phyloP scores from a whole-genome alignment of 64 coral and sea anemone genomes.

The Acropora tenuis region DNA sequence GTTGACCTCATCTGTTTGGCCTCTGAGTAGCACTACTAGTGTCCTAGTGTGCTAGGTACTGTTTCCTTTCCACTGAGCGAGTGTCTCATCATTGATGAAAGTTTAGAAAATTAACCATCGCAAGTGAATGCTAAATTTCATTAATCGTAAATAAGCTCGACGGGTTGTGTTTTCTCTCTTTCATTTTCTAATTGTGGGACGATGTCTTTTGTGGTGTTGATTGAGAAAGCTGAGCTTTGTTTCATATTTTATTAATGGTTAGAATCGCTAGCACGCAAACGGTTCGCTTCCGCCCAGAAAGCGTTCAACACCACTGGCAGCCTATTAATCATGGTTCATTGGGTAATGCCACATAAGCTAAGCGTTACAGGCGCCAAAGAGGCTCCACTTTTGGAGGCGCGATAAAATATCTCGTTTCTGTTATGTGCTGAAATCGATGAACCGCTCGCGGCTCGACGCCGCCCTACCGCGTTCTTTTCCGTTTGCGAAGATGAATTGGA shows the following conservation, averaged over 20 bases:
- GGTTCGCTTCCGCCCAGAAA: not conserved
- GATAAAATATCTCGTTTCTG: conserved; percentile 41
- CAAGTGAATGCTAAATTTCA: too few species aligned
- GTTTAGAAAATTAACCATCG: too few species aligned
- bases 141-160: not conserved
- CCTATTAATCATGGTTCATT: conserved; percentile 44
- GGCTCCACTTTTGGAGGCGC: conserved; percentile 5
- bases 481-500: not conserved
- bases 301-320: not conserved
- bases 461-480: conserved; percentile 11
- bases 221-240: not conserved
- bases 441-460: not conserved
- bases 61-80: too few species aligned
- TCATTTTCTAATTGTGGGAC: not conserved
- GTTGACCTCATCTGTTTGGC: too few species aligned
- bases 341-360: conserved; percentile 27
- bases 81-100: too few species aligned
- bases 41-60: too few species aligned
- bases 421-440: conserved; percentile 30
- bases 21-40: too few species aligned
- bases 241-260: conserved; percentile 12
- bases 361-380: conserved; percentile 11
- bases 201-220: not conserved
- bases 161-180: not conserved
- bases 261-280: not conserved